phyloP scores from a whole-genome alignment of 2,797 vertebrate species.

The Notamacropus eugenii region DNA sequence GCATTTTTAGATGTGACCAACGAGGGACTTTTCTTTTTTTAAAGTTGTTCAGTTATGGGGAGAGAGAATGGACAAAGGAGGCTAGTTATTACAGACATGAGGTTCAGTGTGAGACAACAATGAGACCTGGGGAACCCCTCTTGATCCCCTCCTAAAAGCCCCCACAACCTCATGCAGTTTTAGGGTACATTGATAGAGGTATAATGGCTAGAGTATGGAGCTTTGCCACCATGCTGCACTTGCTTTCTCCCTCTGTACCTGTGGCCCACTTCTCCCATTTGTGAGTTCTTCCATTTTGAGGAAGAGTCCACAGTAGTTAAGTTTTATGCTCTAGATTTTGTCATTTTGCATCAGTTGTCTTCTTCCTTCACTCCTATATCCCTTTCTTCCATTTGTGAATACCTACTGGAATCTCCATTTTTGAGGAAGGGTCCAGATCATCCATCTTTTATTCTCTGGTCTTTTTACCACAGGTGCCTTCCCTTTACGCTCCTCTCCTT shows the following conservation, averaged over 20 bases:
- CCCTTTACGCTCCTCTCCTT: neutral
- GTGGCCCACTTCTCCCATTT: neutral
- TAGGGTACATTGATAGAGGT: neutral
- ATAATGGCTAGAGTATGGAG: neutral
- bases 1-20: neutral
- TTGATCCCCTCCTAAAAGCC: neutral
- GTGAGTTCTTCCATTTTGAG: neutral
- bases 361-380: neutral
- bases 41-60: neutral
- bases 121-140: neutral
- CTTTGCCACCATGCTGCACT: neutral
- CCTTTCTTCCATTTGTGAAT: neutral
- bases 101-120: neutral
- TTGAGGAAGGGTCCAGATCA: neutral
- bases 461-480: neutral
- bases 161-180: neutral
- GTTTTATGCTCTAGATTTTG: neutral
- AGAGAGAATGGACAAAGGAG: neutral
- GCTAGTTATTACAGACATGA: neutral
- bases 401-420: neutral
- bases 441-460: neutral
- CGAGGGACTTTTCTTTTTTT: neutral
- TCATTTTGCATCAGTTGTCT: neutral
- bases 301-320: neutral
- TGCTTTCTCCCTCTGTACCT: neutral